Evolutionary conservation across 2,888 invertebrate genomes (phyloP).

Genomic region (Caenorhabditis virilis): DNA sequence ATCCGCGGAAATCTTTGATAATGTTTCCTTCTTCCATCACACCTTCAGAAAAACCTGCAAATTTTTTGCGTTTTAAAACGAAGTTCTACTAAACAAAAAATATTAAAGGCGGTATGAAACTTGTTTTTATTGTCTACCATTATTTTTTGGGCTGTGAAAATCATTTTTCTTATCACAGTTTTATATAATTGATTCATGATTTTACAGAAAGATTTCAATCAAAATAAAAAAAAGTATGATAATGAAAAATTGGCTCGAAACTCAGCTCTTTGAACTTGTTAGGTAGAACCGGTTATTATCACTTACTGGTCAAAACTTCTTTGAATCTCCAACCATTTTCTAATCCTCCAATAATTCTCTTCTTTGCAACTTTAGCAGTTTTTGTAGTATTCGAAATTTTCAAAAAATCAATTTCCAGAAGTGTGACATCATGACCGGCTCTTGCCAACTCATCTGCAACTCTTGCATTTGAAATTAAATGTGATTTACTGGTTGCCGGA

Average conservation of each 20-base stretch:
- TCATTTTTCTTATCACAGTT: no score
- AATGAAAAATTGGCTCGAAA: neutral
- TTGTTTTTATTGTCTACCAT: no score
- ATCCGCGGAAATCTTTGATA: slow-evolving; percentile 5
- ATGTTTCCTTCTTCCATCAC: slow-evolving; percentile 14
- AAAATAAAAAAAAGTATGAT: no score
- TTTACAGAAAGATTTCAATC: no score
- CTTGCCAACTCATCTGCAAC: slow-evolving; percentile 54
- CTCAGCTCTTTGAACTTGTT: no score
- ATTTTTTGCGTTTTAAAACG: no score
- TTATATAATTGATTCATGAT: no score
- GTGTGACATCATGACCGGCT: slow-evolving; percentile 55
- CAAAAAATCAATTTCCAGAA: slow-evolving; percentile 42
- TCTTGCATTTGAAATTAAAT: slow-evolving; percentile 52
- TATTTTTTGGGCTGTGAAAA: no score
- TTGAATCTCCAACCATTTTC: slow-evolving; percentile 4
- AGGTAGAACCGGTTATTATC: no score
- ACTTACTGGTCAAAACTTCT: slow-evolving; percentile 3
- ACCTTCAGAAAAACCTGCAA: slow-evolving; percentile 14
- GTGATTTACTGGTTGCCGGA: slow-evolving; percentile 43
- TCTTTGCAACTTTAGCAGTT: slow-evolving; percentile 30
- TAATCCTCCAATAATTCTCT: slow-evolving; percentile 25
- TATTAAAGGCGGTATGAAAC: no score
- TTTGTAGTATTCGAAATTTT: slow-evolving; percentile 33
- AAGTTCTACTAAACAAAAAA: no score